Conservation (phyloP, 2,888 invertebrate genomes). For the Spisula solida region DNA sequence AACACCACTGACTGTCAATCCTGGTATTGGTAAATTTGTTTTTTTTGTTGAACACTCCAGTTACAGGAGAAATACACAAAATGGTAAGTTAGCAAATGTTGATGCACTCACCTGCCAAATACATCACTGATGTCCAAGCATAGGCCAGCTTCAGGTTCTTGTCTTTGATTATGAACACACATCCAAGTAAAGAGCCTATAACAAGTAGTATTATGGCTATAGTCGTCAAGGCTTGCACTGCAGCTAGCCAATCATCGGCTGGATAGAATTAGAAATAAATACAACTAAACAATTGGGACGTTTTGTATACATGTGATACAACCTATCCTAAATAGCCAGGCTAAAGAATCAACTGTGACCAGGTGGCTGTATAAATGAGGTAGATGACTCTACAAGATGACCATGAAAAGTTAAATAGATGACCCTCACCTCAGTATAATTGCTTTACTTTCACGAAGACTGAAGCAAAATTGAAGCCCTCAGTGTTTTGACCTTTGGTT, state of each 20-base stretch:
- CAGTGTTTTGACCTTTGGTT: too few species aligned
- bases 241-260: slow-evolving; percentile 19
- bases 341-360: too few species aligned
- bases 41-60: background rate
- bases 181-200: slow-evolving; percentile 2
- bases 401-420: too few species aligned
- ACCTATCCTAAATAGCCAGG: background rate
- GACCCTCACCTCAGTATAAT: too few species aligned
- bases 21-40: background rate
- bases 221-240: background rate
- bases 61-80: too few species aligned
- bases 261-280: background rate
- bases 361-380: too few species aligned
- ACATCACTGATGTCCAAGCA: slow-evolving; percentile 13
- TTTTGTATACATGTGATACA: background rate
- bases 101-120: background rate
- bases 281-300: background rate
- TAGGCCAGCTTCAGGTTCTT: background rate
- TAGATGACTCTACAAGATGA: too few species aligned
- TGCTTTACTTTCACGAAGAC: too few species aligned
- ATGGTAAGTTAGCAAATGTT: too few species aligned
- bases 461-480: too few species aligned
- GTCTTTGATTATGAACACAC: background rate
- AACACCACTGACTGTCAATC: background rate
- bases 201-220: background rate